A percentile compares a stretch with the other conserved stretches of the same genome.
These are phyloP conservation scores for Syngnathus typhle DNA, from an alignment of 2,113 vertebrate species.

Conservation along the genomic window DNA sequence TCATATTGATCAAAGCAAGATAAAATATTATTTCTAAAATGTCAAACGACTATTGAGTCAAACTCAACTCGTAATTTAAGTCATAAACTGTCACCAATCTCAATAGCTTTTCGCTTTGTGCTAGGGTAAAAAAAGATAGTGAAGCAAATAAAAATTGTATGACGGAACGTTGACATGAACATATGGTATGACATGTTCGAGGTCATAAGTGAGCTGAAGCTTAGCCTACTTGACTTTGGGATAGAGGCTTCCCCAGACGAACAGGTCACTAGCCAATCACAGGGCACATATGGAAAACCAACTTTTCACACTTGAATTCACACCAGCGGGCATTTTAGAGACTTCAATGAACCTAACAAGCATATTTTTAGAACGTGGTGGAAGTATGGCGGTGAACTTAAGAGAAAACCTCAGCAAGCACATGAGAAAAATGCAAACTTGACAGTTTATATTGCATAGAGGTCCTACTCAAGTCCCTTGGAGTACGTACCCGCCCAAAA, in stretches of 20 bases:
- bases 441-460: neutral
- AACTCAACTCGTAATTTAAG: neutral
- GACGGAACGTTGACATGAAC: neutral
- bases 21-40: constrained; percentile 3
- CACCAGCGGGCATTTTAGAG: neutral
- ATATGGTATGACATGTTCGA: neutral
- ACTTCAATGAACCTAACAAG: neutral
- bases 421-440: neutral
- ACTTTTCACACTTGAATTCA: neutral
- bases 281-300: neutral
- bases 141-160: neutral
- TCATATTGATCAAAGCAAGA: neutral
- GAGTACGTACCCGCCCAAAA: neutral
- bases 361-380: neutral
- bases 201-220: neutral
- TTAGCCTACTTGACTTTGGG: neutral
- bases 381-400: neutral
- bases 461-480: neutral
- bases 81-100: neutral
- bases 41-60: constrained; percentile 8
- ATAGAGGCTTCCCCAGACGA: no score
- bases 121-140: neutral
- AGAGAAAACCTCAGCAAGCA: neutral
- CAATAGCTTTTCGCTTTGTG: neutral
- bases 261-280: no score